phyloP scores from a whole-genome alignment of 2,888 invertebrate genomes.

The Drosophila bunnanda region DNA sequence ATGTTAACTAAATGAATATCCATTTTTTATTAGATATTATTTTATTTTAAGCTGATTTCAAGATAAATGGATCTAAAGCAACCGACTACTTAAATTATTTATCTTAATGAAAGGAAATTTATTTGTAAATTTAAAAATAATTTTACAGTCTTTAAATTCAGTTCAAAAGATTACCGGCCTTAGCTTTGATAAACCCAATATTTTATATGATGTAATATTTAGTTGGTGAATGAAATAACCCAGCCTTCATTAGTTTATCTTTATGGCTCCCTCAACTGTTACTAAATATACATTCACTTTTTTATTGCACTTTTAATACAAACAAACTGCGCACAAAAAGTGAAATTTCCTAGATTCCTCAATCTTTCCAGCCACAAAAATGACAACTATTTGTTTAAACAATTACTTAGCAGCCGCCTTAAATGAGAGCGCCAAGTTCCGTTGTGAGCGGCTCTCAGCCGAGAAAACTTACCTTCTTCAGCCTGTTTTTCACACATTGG shows the following conservation, averaged over 20 bases:
- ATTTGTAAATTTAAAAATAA: too few species aligned
- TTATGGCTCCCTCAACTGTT: conserved; percentile 9
- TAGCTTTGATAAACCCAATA: too few species aligned
- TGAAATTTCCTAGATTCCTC: conserved; percentile 55
- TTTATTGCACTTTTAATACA: conserved; percentile 29
- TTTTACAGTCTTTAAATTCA: too few species aligned
- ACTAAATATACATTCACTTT: conserved; percentile 17
- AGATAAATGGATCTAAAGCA: too few species aligned
- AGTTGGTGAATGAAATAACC: background rate
- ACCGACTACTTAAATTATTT: too few species aligned
- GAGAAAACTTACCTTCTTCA: conserved; percentile 28
- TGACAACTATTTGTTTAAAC: conserved; percentile 41
- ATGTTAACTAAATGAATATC: too few species aligned
- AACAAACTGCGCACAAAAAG: conserved; percentile 53
- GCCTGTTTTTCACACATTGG: conserved; percentile 9
- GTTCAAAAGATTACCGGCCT: background rate
- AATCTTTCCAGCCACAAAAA: conserved; percentile 34
- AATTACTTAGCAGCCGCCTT: conserved; percentile 53
- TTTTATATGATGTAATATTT: background rate
- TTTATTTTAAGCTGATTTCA: too few species aligned
- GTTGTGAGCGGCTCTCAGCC: conserved; percentile 3
- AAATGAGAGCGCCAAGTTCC: conserved; percentile 35
- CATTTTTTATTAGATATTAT: too few species aligned
- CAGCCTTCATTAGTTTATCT: conserved; percentile 18
- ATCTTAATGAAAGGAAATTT: too few species aligned